Percentiles rank a stretch among this genome's conserved stretches.
Conservation (phyloP, 2,797 vertebrate genomes). For the Macroramphosus scolopax region DNA sequence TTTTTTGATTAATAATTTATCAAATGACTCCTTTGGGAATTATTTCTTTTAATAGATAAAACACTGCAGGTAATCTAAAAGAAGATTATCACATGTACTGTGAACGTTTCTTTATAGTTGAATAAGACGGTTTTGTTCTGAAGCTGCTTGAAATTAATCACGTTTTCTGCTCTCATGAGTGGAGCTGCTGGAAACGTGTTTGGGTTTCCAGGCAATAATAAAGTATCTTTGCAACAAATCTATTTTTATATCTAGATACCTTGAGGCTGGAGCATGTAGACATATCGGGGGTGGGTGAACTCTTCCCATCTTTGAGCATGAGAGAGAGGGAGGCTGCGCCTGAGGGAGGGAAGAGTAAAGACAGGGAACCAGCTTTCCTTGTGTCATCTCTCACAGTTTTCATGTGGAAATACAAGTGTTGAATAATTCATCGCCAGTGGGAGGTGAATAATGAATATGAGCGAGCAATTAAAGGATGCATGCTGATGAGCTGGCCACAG, state of each 20-base stretch:
- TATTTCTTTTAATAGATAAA: slow-evolving; percentile 3
- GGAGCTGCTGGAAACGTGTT: neutral
- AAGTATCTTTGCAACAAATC: no score
- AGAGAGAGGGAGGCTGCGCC: slow-evolving; percentile 5
- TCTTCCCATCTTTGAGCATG: slow-evolving; percentile 14
- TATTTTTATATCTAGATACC: no score
- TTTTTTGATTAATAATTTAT: slow-evolving; percentile 8
- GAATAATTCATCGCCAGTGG: slow-evolving; percentile 73
- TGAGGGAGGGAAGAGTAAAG: slow-evolving; percentile 12
- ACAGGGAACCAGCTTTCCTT: no score
- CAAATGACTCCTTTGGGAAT: neutral
- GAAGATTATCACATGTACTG: no score
- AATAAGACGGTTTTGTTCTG: no score
- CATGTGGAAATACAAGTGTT: slow-evolving; percentile 54
- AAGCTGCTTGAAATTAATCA: no score
- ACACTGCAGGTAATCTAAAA: slow-evolving; percentile 7
- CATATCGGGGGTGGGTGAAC: neutral
- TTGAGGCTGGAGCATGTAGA: slow-evolving; percentile 5
- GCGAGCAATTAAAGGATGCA: slow-evolving; percentile 71
- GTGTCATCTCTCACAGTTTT: slow-evolving; percentile 55
- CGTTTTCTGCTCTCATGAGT: neutral
- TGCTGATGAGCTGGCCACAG: slow-evolving; percentile 55
- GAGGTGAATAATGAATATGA: slow-evolving; percentile 75
- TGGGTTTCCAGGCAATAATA: neutral
- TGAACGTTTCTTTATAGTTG: no score